These are phyloP conservation scores for Distichodus sexfasciatus DNA, from an alignment of 2,797 vertebrate genomes.

Conservation along the genomic window DNA sequence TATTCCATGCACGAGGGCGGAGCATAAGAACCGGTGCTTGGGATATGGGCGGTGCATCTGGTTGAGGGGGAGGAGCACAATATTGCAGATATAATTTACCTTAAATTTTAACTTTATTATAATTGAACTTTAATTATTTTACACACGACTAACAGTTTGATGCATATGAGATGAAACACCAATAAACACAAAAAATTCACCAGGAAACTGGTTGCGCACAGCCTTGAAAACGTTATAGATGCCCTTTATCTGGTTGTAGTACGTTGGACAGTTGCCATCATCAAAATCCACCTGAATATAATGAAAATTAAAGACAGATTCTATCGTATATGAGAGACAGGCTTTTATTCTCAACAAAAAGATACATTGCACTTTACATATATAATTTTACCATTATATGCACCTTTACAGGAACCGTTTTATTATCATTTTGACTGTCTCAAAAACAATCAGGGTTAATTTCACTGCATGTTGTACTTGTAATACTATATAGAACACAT, in stretches of 20 bases:
- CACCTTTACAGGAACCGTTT: no score
- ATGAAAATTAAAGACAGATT: not conserved
- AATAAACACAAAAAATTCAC: slow-evolving; percentile 55
- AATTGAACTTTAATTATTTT: no score
- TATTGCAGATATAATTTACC: not conserved
- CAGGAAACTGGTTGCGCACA: slow-evolving; percentile 64
- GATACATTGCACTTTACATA: no score
- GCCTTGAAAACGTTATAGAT: slow-evolving; percentile 73
- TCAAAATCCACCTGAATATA: slow-evolving; percentile 77
- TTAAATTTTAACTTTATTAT: not conserved
- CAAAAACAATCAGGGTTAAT: no score
- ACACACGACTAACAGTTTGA: no score
- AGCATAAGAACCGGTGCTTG: slow-evolving; percentile 78
- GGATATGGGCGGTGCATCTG: slow-evolving; percentile 71
- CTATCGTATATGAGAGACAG: no score
- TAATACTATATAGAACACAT: no score
- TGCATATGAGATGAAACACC: not conserved
- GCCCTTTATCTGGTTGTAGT: slow-evolving; percentile 77
- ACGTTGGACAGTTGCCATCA: slow-evolving; percentile 79
- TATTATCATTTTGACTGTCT: no score
- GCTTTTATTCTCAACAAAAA: not conserved
- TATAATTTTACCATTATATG: no score
- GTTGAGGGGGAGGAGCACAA: not conserved
- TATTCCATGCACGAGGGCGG: slow-evolving; percentile 81
- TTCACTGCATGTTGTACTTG: no score